Evolutionary conservation across 2,113 vertebrate genomes (phyloP), one percentile per base, ranked within the genome.

Genomic region (Nothobranchius kuhntae): DNA sequence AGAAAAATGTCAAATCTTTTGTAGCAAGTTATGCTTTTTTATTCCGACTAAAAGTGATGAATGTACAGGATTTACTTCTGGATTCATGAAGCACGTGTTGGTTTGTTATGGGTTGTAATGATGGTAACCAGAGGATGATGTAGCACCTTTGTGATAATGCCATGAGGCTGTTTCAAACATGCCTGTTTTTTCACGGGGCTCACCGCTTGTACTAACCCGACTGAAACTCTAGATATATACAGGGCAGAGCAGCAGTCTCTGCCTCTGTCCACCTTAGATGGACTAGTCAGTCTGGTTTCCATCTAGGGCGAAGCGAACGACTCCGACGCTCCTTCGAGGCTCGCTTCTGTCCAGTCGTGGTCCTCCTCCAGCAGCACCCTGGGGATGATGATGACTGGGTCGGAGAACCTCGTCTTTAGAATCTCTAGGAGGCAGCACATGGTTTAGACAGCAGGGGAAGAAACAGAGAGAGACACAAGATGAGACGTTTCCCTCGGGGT

Each of bases 291-390:
- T 86, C 69, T 80, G 77, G 77, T 90, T 92, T 54, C 80, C 84
- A 26, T 93, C 90, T 61, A 92, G 83, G 59, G 91, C 89, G 61
- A 93, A 94, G 68, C 89, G 92, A 52, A 94, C 92, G 79, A 89
- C 88, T 46, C 80, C 79, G 13, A 78, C 50, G 77, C 85, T 88
- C 83, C 85, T 77, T 54, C 89, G 80, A 50, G 91, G 85, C 61
- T 91, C 86, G 63, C 79, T 13, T 80, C 89, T 64, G 4, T 91
- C 92, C 89, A 88, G 81, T 24, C 81, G 76, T 77, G 84, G 75
- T 67, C 93, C 92, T 92, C 89, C 91, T 92, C 92, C 93, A 89
- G 86, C 56, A 84, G 92, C 91, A 91, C 92, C 89, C 83, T 88
- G 87, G 91, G 92, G 83, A 91, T 91, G 85, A 92, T 91, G 91